Evolutionary conservation across 2,113 vertebrate genomes (phyloP).

Genomic region (Nesogale talazaci): DNA sequence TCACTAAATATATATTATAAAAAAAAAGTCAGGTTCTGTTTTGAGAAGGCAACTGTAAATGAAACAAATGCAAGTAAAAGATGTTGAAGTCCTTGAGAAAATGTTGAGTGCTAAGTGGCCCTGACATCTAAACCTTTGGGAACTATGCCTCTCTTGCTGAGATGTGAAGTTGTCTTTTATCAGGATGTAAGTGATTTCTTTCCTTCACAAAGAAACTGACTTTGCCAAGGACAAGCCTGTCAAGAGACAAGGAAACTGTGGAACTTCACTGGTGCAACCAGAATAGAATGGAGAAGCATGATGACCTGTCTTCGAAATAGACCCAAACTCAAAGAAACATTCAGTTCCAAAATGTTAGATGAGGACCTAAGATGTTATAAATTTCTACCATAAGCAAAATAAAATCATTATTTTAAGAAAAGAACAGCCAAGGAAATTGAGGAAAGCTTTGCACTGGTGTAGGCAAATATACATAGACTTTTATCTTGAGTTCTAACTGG

Average conservation of each 20-base stretch:
- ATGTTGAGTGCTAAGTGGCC: not conserved
- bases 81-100: not conserved
- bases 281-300: not conserved
- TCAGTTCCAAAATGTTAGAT: not conserved
- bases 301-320: not conserved
- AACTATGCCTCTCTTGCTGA: not conserved
- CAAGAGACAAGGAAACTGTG: not conserved
- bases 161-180: not conserved
- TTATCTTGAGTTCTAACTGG: not conserved
- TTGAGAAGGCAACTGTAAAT: not conserved
- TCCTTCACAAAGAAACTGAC: not conserved
- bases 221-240: not conserved
- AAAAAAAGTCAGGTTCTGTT: not conserved
- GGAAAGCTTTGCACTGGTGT: not conserved
- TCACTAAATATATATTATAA: not conserved
- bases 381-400: not conserved
- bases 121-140: not conserved
- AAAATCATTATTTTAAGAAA: not conserved
- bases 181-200: not conserved
- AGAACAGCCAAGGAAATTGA: not conserved
- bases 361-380: not conserved
- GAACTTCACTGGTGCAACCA: not conserved
- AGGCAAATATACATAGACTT: not conserved
- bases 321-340: not conserved
- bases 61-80: not conserved